phyloP scores from a whole-genome alignment of 2,113 vertebrate species.

The Corythoichthys intestinalis region DNA sequence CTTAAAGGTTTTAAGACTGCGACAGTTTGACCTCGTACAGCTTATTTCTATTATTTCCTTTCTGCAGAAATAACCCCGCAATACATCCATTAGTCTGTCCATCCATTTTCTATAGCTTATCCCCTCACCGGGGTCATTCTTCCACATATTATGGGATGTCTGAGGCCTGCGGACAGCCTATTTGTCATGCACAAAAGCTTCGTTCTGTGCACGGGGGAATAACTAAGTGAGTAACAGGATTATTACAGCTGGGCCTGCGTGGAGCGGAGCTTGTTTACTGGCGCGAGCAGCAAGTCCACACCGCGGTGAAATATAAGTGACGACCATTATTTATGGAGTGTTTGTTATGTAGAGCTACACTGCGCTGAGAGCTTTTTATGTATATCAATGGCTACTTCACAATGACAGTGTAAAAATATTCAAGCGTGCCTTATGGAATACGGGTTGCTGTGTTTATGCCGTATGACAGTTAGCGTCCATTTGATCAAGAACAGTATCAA shows the following conservation, averaged over 20 bases:
- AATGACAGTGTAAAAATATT: not conserved
- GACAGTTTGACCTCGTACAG: not conserved
- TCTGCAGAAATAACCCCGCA: too few relatives aligned
- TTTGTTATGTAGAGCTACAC: not conserved
- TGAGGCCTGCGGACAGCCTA: not conserved
- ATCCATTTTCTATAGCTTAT: not conserved
- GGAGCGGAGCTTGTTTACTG: not conserved
- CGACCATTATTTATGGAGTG: not conserved
- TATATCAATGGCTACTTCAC: not conserved
- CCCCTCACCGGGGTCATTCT: not conserved
- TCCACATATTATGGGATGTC: not conserved
- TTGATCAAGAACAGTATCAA: too few relatives aligned
- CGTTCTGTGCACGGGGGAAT: not conserved
- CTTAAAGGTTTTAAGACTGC: not conserved
- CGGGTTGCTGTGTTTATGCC: too few relatives aligned
- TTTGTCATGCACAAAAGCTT: not conserved
- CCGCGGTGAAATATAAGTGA: not conserved
- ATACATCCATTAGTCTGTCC: not conserved
- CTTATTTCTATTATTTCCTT: not conserved
- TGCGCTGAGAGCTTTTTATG: not conserved
- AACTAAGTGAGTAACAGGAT: constrained; percentile 21
- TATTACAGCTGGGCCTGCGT: constrained; percentile 11
- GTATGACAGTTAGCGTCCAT: too few relatives aligned
- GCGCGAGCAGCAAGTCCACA: not conserved
- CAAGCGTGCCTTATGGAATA: too few relatives aligned